Conservation (phyloP, 2,113 vertebrate species). For the Crotalus helleri region DNA sequence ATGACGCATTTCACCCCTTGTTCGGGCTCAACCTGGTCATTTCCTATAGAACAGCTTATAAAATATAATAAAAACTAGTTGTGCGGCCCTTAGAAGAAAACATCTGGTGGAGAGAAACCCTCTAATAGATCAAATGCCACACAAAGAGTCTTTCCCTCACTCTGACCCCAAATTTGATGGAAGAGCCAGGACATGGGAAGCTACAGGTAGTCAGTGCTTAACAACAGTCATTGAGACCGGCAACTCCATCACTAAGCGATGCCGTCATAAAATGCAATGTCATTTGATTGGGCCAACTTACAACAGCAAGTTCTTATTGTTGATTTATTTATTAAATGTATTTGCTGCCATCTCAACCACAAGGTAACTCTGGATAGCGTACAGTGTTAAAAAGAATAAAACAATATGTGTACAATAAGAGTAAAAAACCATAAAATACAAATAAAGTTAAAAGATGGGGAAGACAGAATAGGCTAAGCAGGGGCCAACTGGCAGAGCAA, state of each 20-base stretch:
- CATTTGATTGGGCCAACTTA: background rate
- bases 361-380: background rate
- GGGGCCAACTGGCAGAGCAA: background rate
- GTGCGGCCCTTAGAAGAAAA: background rate
- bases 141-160: background rate
- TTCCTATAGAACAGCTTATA: background rate
- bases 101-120: background rate
- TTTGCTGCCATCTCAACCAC: too few relatives aligned
- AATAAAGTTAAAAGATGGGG: background rate
- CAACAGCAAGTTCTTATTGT: background rate
- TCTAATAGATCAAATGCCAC: background rate
- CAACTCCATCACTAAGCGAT: background rate
- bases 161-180: background rate
- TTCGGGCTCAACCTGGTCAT: background rate
- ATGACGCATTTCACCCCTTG: background rate
- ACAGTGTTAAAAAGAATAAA: background rate
- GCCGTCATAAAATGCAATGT: background rate
- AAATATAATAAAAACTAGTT: background rate
- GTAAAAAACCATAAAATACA: background rate
- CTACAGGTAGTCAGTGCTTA: background rate
- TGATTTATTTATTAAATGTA: too few relatives aligned
- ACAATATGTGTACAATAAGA: background rate
- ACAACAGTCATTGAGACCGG: background rate
- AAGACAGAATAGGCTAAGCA: background rate
- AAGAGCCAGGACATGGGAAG: background rate